Conservation (phyloP, 2,113 vertebrate species). For the Paracanthobrama guichenoti region DNA sequence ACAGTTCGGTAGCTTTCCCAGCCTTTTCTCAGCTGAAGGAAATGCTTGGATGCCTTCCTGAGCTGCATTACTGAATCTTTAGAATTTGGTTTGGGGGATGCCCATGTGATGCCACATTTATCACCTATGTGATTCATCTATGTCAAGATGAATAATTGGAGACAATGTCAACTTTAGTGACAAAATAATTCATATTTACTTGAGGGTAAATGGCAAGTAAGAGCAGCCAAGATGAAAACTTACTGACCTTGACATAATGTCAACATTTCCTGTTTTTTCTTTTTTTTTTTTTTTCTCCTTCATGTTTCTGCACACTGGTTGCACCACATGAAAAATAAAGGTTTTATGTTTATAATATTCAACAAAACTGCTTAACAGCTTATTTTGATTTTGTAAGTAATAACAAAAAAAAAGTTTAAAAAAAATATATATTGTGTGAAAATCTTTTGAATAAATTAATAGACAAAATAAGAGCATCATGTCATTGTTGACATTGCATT, state of each 20-base stretch:
- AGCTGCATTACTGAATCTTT: not conserved
- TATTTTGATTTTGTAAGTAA: no score
- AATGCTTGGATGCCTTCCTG: constrained; percentile 26
- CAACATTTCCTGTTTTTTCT: not conserved
- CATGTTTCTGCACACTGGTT: not conserved
- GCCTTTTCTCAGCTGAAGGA: not conserved
- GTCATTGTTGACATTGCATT: not conserved
- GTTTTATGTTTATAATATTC: not conserved
- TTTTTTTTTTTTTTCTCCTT: not conserved
- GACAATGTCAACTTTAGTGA: no score
- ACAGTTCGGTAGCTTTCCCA: not conserved
- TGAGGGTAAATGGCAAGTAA: not conserved
- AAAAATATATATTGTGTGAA: no score
- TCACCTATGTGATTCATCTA: no score
- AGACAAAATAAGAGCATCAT: not conserved
- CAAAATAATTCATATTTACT: not conserved
- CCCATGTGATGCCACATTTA: not conserved
- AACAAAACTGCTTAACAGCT: no score
- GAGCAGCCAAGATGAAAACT: not conserved
- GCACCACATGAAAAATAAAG: not conserved
- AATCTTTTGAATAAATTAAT: no score
- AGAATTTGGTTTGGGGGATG: not conserved
- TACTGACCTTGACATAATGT: not conserved
- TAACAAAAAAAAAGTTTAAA: no score
- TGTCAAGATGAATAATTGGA: not conserved